phyloP scores from a whole-genome alignment of 2,888 invertebrate species.

The Meiosimyza decipiens region DNA sequence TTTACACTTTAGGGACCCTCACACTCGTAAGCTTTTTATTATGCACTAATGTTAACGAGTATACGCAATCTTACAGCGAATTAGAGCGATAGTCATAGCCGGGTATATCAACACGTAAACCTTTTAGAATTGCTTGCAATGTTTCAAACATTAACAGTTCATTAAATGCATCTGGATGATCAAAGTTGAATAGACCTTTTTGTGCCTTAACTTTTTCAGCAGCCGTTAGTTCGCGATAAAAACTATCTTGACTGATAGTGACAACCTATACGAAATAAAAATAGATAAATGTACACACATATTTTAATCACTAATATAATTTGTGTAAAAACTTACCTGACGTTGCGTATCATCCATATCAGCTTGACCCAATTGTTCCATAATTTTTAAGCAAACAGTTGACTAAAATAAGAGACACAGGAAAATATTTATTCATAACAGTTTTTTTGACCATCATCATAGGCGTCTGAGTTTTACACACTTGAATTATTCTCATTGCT shows the following conservation, averaged over 20 bases:
- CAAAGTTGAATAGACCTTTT: slow-evolving; percentile 95
- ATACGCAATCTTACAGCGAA: slow-evolving; percentile 74
- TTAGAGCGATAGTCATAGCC: slow-evolving; percentile 94
- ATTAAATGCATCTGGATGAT: slow-evolving; percentile 98
- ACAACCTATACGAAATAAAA: slow-evolving; percentile 71
- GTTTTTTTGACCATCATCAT: neutral
- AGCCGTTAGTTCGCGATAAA: slow-evolving; percentile 87
- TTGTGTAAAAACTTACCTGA: slow-evolving; percentile 67
- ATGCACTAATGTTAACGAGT: neutral
- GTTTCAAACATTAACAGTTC: slow-evolving; percentile 85
- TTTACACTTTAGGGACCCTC: too few species aligned
- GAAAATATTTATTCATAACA: neutral
- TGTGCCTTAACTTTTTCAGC: slow-evolving; percentile 86
- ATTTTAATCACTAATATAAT: neutral
- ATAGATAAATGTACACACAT: neutral
- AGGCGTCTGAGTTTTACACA: neutral
- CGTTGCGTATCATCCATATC: slow-evolving; percentile 89
- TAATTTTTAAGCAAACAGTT: slow-evolving; percentile 97
- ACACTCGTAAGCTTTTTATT: too few species aligned
- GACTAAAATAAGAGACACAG: slow-evolving; percentile 71
- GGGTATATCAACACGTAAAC: slow-evolving; percentile 89
- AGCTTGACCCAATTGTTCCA: slow-evolving; percentile 94
- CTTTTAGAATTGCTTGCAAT: slow-evolving; percentile 83
- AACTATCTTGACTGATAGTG: slow-evolving; percentile 96
- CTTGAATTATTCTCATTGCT: neutral